Evolutionary conservation across 2,888 invertebrate species (phyloP), one percentile per base, ranked within the genome.

Genomic region (Volucella inanis): DNA sequence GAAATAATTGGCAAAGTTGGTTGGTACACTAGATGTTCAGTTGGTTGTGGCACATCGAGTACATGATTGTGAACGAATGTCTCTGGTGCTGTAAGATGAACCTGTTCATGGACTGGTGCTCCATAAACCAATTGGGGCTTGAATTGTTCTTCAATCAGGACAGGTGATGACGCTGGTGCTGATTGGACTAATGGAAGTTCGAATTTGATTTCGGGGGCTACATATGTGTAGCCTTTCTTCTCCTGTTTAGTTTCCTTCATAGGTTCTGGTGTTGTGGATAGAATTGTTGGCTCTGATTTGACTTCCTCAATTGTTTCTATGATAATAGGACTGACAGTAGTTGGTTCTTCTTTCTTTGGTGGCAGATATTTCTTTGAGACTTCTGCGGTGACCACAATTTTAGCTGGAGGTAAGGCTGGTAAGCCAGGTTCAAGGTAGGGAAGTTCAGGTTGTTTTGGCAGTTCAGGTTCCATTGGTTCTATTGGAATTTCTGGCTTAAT

Each of bases 321-420:
- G 2, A 15, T 22, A 11, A 59, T 15, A 8, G 57, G 49, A 39
- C 41, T 15, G 12, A 50, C 50, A 18, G 61, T 62, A 4, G 15
- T 61, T 45, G 38, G 15, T 12, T 45, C 11, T 8, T 47, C 38
- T 8, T 6, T 18, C 22, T 12, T 22, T 22, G 79, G 72, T 11
- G 80, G 80, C 61, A 80, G 38, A 38, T 74, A 72, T 4, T 38
- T n/a, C 10, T 79, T 72, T 0, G 65, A 11, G 0, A 70, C 77
- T 39, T 77, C 38, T 15, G 77, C 61, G 11, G 47, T 0, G 0
- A 47, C 15, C 2, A 65, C 38, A 1, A 49, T n/a, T 11, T 75
- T 75, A 55, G 49, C 43, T 49, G 50, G 43, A 15, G 75, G 70
- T 10, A 76, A 4, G 3, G 18, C 1, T 43, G 79, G 84, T 4